Evolutionary conservation across 2,797 vertebrate genomes (phyloP).

Genomic region (Oceanodroma leucorhoa): DNA sequence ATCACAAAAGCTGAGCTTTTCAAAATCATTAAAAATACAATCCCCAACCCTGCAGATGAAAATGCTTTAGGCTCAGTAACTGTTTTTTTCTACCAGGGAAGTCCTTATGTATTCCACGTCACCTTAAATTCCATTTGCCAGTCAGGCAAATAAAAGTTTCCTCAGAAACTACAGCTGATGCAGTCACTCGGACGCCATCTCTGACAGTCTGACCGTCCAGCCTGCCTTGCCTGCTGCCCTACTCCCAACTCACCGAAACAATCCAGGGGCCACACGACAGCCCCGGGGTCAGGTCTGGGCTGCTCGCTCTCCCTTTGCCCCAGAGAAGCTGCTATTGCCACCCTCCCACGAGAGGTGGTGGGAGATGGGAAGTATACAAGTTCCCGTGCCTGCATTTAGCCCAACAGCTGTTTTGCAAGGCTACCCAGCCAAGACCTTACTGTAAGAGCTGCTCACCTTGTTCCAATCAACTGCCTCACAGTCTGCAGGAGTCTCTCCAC

Average conservation of each 20-base stretch:
- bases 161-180: not conserved
- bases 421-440: not conserved
- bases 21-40: not conserved
- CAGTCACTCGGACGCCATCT: not conserved
- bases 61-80: not conserved
- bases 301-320: not conserved
- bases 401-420: not conserved
- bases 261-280: not conserved
- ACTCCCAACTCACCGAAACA: not conserved
- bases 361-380: not conserved
- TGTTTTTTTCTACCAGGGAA: not conserved
- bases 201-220: fast-evolving
- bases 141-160: not conserved
- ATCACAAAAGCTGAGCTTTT: not conserved
- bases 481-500: not conserved
- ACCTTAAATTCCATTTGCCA: not conserved
- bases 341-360: not conserved
- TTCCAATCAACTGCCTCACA: not conserved
- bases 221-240: not conserved
- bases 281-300: fast-evolving
- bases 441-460: not conserved
- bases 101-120: not conserved
- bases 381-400: not conserved
- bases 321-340: not conserved
- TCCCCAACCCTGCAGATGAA: not conserved